These are phyloP conservation scores for Ephialtes manifestator DNA, from an alignment of 2,888 invertebrate genomes.

Conservation along the genomic window DNA sequence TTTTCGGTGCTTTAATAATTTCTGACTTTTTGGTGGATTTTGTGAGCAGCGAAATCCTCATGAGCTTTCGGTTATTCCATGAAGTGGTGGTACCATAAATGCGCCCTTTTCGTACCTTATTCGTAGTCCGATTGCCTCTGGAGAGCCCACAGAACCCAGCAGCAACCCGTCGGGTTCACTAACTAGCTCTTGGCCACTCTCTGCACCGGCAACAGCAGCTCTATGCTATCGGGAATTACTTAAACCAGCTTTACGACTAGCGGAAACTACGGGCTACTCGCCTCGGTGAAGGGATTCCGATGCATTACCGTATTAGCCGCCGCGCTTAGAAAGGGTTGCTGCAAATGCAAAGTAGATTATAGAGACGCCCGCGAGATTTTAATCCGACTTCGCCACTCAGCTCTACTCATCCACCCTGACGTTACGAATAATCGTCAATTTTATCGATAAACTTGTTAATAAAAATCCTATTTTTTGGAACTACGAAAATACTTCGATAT, in stretches of 20 bases:
- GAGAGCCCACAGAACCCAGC: conserved; percentile 48
- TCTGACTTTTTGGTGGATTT: background rate
- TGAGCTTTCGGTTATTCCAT: conserved; percentile 5
- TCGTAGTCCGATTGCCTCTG: background rate
- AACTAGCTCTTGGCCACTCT: background rate
- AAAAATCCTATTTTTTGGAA: background rate
- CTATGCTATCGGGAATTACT: conserved; percentile 84
- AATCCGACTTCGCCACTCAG: conserved; percentile 72
- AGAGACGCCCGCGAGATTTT: conserved; percentile 78
- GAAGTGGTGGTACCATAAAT: background rate
- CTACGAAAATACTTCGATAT: background rate
- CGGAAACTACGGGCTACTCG: conserved; percentile 77
- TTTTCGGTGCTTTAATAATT: background rate
- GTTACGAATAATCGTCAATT: conserved; percentile 19
- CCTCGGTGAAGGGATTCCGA: conserved; percentile 79
- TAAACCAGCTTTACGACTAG: conserved; percentile 84
- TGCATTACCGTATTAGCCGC: conserved; percentile 85
- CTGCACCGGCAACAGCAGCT: conserved; percentile 67
- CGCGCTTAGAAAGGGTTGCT: conserved; percentile 83
- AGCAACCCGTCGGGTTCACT: conserved; percentile 22
- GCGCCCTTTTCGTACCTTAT: background rate
- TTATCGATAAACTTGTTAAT: background rate
- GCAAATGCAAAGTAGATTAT: conserved; percentile 84
- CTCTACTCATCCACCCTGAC: conserved; percentile 59
- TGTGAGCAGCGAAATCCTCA: background rate